These are phyloP conservation scores for Gobius niger DNA, from an alignment of 2,113 vertebrate genomes.

Conservation along the genomic window DNA sequence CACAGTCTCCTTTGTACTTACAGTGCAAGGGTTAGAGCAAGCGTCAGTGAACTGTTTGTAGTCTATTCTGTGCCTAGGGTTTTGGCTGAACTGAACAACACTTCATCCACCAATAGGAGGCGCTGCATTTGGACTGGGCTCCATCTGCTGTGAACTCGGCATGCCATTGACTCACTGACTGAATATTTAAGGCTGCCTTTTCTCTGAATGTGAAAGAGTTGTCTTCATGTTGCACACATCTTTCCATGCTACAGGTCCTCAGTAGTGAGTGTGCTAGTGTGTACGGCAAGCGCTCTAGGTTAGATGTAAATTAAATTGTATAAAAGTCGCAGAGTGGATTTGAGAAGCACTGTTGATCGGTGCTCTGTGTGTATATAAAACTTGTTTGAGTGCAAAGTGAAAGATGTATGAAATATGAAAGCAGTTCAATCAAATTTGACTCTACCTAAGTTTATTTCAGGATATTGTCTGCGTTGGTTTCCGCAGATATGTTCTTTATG, in stretches of 20 bases:
- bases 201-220: conserved; percentile 97
- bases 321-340: conserved; percentile 72
- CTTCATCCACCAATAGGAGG: conserved; percentile 85
- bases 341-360: conserved; percentile 93
- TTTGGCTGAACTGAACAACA: conserved; percentile 83
- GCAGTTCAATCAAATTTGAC: conserved; percentile 87
- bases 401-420: conserved; percentile 92
- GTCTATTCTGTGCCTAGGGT: conserved; percentile 92
- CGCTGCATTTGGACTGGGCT: conserved; percentile 80
- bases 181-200: conserved; percentile 90
- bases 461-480: conserved; percentile 95
- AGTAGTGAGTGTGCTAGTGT: conserved; percentile 34
- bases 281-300: conserved; percentile 68
- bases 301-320: conserved; percentile 82
- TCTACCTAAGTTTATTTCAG: conserved; percentile 87
- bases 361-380: conserved; percentile 90
- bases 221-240: conserved; percentile 95
- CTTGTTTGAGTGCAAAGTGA: conserved; percentile 78
- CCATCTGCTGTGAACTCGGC: conserved; percentile 95
- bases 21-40: conserved; percentile 79
- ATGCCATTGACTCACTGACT: conserved; percentile 93
- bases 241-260: conserved; percentile 77
- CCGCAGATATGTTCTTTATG: conserved; percentile 97
- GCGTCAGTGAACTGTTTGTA: conserved; percentile 84
- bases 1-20: conserved; percentile 76